Base-by-base conservation (phyloP, 2,113 vertebrate genomes). In the Peromyscus polionotus region DNA sequence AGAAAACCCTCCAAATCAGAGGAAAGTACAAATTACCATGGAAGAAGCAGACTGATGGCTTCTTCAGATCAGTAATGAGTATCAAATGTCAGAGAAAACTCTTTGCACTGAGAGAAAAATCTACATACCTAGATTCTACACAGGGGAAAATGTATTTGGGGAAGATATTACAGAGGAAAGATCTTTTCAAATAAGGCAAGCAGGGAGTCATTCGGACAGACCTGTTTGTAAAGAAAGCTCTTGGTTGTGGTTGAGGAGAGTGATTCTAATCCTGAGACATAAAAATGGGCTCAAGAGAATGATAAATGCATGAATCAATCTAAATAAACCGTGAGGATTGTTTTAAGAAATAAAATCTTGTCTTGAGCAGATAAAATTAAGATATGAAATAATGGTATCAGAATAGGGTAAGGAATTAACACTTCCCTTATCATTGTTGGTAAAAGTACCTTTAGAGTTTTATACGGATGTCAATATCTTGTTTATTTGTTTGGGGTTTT, bases 361-460 rank as follows among this genome's bases (percentile, higher is more conserved):
- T 51, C 16, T 76, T 33, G 4, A 90, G 7, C 33, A 61, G 3
- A 85, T 68, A 20, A 95, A 93, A 81, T 31, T 89, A 70, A 54
- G 61, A 80, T 54, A 61, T 67, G 79, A 91, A 94, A 73, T 39
- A 77, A 76, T 14, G 95, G 67, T 59, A 87, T 72, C 22, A 92
- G 33, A 19, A 12, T 68, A 5, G 11, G 5, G 42, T 39, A 84
- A 84, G 26, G 24, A 92, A 95, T 76, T 65, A 76, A 45, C 86
- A 4, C 75, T 1, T 67, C 65, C 77, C 3, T 91, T 85, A 90
- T 39, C 75, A 19, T 54, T 79, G 42, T 57, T 92, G 33, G 28
- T 45, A 59, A 57, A 24, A 12, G 3, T 61, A 59, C 1, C 7
- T 79, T 77, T 75, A 96, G 9, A 45, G 33, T 95, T 73, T 88